phyloP scores from a whole-genome alignment of 2,113 vertebrate genomes.

The Stomatorhinus ivindoensis region DNA sequence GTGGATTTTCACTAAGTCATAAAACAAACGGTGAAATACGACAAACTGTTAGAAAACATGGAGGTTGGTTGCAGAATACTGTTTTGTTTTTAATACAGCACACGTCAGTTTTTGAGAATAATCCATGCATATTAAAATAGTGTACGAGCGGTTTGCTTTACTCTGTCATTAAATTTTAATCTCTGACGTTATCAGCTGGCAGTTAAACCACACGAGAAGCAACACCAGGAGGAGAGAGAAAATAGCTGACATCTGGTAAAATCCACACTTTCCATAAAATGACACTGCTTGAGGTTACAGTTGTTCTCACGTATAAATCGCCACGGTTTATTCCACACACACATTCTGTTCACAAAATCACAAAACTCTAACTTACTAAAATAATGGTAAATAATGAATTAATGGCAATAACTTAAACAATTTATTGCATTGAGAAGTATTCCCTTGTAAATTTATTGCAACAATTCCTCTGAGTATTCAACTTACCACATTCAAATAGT shows the following conservation, averaged over 20 bases:
- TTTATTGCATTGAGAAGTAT: conserved; percentile 3
- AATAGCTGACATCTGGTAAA: neutral
- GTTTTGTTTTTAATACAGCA: neutral
- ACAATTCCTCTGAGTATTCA: neutral
- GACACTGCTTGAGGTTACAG: neutral
- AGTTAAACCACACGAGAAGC: neutral
- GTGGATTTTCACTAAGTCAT: neutral
- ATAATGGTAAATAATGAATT: neutral
- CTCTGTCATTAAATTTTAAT: neutral
- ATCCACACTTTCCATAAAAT: neutral
- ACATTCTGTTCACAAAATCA: neutral
- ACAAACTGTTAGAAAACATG: neutral
- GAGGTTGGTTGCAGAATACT: neutral
- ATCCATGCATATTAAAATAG: neutral
- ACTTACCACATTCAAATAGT: conserved; percentile 24
- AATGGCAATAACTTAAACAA: neutral
- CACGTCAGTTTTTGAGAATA: neutral
- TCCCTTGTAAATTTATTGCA: conserved; percentile 13
- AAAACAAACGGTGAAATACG: neutral
- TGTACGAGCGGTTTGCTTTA: neutral
- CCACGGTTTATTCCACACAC: neutral
- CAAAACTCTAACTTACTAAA: neutral
- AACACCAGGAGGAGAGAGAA: neutral
- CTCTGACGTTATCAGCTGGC: neutral
- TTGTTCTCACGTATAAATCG: neutral